Evolutionary conservation across 2,113 vertebrate genomes (phyloP), one percentile per base, ranked within the genome.

Genomic region (Carettochelys insculpta): DNA sequence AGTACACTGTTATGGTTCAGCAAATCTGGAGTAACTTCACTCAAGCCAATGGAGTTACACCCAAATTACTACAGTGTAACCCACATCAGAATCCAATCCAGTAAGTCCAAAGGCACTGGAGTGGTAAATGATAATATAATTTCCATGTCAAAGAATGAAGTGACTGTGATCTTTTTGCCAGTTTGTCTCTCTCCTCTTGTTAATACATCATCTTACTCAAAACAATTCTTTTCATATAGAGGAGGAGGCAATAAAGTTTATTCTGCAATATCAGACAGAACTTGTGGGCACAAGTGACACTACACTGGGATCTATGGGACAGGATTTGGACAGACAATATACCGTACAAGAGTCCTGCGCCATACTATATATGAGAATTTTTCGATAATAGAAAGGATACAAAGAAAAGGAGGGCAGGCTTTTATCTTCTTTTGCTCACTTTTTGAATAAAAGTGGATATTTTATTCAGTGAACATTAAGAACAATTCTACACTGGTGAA

Each of bases 141-240:
- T 82, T 90, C 79, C 54, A 77, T 25, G 82, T 90, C 83, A 90
- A 68, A 82, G 80, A 71, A 76, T 17, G 52, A 90, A 90, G 48
- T 77, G 71, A 77, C 80, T 77, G 41, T 68, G 83, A 90, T 82
- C 53, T 86, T 82, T 86, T 65, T 85, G 48, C 38, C 45, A 29
- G 52, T 31, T 85, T 22, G 77, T 77, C 38, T 77, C 43, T 53
- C 79, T 86, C 56, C 38, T 77, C 61, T 85, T 90, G 50, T 86
- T 86, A 90, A 90, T 86, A 77, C 51, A 81, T 41, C 17, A 81
- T 68, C 54, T 82, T 68, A 90, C 89, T 77, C 53, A 47, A 82
- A 86, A 65, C 81, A 48, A 48, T 76, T 85, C 83, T 68, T 90
- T 86, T 90, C 83, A 86, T 82, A 53, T 82, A 5, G 8, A 45